Conservation (phyloP, 2,888 invertebrate genomes). For the Lasioglossum lativentre region DNA sequence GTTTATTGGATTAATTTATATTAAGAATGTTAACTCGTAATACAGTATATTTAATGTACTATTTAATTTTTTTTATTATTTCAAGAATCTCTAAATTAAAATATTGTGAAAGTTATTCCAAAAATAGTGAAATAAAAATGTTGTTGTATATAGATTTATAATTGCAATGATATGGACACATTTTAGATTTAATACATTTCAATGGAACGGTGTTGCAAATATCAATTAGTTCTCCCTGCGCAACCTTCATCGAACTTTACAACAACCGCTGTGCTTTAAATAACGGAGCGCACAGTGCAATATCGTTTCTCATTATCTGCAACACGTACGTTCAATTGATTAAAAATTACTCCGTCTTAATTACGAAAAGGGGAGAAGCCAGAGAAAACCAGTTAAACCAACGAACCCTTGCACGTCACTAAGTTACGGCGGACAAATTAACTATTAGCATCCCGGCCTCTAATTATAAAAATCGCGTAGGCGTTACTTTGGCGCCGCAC, state of each 20-base stretch:
- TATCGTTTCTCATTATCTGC: slow-evolving; percentile 6
- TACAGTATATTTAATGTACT: too few relatives aligned
- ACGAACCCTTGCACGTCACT: slow-evolving; percentile 27
- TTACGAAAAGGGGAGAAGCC: slow-evolving; percentile 9
- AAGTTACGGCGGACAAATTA: slow-evolving; percentile 50
- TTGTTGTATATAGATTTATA: too few relatives aligned
- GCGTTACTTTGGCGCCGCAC: slow-evolving; percentile 78
- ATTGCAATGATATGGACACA: too few relatives aligned
- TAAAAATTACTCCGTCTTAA: slow-evolving; percentile 27
- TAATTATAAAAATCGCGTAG: slow-evolving; percentile 72
- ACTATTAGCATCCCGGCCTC: slow-evolving; percentile 64
- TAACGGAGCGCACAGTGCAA: not conserved
- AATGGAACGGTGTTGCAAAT: too few relatives aligned
- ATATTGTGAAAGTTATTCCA: too few relatives aligned
- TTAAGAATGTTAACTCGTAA: too few relatives aligned
- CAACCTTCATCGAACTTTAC: not conserved
- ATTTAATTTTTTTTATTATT: too few relatives aligned
- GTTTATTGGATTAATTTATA: too few relatives aligned
- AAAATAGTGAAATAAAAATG: too few relatives aligned
- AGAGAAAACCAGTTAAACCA: slow-evolving; percentile 29
- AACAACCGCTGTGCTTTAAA: not conserved
- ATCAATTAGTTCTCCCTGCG: not conserved
- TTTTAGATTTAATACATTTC: too few relatives aligned
- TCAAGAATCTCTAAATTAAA: too few relatives aligned
- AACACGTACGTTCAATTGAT: slow-evolving; percentile 19